These are phyloP conservation scores for Bombus superbus DNA, from an alignment of 1,140 invertebrate species.

Conservation along the genomic window DNA sequence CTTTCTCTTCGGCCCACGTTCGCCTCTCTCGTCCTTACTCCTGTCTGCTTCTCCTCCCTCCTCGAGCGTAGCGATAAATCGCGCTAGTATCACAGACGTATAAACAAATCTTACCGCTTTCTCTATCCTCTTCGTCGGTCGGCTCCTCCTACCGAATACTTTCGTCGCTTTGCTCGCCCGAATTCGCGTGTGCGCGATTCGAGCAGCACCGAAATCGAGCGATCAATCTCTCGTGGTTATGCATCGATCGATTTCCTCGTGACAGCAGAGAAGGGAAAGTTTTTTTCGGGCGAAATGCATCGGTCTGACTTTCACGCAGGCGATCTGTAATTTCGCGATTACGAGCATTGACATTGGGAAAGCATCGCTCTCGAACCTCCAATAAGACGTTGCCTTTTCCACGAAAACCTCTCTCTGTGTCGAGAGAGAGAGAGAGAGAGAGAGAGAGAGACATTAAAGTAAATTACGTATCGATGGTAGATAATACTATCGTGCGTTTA, in stretches of 20 bases:
- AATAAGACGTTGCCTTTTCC: neutral
- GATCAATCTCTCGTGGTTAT: conserved; percentile 46
- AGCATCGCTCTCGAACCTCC: neutral
- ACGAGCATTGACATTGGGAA: neutral
- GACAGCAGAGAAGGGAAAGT: conserved; percentile 21
- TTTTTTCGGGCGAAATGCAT: neutral
- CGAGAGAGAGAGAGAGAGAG: too few relatives aligned
- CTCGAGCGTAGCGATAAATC: conserved; percentile 40
- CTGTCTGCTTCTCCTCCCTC: neutral
- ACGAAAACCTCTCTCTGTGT: too few relatives aligned
- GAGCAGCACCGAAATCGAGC: neutral
- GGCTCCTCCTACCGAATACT: neutral
- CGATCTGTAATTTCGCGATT: neutral
- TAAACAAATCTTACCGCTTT: conserved; percentile 41
- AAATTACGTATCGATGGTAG: neutral
- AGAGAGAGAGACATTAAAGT: neutral
- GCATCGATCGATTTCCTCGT: conserved; percentile 28
- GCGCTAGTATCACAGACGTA: conserved; percentile 27
- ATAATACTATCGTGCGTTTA: neutral
- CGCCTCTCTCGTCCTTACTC: neutral
- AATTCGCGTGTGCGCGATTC: neutral
- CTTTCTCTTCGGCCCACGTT: neutral
- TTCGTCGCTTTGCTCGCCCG: neutral
- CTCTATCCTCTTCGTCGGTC: neutral
- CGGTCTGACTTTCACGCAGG: neutral